Evolutionary conservation across 2,888 invertebrate species (phyloP).

Genomic region (Lasioglossum oenotherae): DNA sequence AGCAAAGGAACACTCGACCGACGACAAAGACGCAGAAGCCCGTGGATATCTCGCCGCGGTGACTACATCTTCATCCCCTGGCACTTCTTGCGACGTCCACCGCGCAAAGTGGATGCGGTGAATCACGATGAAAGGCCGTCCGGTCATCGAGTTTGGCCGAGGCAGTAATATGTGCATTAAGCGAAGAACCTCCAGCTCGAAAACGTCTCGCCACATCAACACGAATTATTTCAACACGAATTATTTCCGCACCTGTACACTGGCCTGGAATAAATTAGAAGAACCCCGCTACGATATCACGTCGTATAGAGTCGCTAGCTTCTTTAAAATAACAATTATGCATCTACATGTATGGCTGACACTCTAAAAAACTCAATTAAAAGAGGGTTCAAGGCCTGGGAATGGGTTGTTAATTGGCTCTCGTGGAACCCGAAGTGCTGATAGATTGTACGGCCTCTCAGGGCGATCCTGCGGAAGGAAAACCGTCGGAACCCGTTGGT

Average conservation of each 20-base stretch:
- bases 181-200: constrained; percentile 32
- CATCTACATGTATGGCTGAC: too few relatives aligned
- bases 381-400: background rate
- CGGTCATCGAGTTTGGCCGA: constrained; percentile 52
- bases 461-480: background rate
- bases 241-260: constrained; percentile 7
- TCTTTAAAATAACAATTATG: too few relatives aligned
- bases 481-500: background rate
- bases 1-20: constrained; percentile 61
- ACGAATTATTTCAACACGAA: constrained; percentile 33
- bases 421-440: background rate
- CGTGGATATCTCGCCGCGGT: constrained; percentile 63
- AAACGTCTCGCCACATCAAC: background rate
- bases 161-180: constrained; percentile 42
- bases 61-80: constrained; percentile 60
- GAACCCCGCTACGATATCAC: background rate
- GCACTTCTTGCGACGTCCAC: constrained; percentile 37
- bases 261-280: background rate
- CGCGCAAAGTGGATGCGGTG: constrained; percentile 57
- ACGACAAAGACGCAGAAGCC: constrained; percentile 67
- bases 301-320: background rate
- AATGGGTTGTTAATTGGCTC: background rate
- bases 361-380: background rate
- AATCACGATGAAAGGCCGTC: constrained; percentile 59
- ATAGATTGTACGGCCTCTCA: background rate